These are phyloP conservation scores for Channa maculata DNA, from an alignment of 2,113 vertebrate species.

Conservation along the genomic window DNA sequence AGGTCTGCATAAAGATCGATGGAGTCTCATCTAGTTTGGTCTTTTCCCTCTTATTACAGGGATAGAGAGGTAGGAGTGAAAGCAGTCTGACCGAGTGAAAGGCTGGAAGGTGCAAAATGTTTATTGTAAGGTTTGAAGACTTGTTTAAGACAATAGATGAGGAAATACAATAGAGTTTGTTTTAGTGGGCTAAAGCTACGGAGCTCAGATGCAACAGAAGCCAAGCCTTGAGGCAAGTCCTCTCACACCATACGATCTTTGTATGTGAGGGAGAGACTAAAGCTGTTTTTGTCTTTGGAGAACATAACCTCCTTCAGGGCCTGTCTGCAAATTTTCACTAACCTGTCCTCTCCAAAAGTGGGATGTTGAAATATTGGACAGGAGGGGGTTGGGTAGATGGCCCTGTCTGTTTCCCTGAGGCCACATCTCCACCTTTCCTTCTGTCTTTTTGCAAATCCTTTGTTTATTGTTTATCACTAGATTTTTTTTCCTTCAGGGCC, in stretches of 20 bases:
- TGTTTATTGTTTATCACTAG: constrained; percentile 23
- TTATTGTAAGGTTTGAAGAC: constrained; percentile 17
- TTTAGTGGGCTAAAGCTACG: constrained; percentile 33
- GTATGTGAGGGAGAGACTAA: constrained; percentile 22
- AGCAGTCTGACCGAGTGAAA: neutral
- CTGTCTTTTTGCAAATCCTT: constrained; percentile 46
- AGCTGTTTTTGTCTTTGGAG: constrained; percentile 44
- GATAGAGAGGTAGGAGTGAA: constrained; percentile 2
- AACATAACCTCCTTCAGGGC: constrained; percentile 49
- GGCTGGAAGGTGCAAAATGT: constrained; percentile 27
- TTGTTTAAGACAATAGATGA: constrained; percentile 12
- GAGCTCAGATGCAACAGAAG: constrained; percentile 51
- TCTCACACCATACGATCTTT: constrained; percentile 13
- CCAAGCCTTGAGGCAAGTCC: constrained; percentile 48
- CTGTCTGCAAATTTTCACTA: constrained; percentile 51
- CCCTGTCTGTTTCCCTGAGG: constrained; percentile 44
- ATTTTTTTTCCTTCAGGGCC: neutral
- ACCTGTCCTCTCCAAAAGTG: constrained; percentile 19
- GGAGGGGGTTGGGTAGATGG: constrained; percentile 23
- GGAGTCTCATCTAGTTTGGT: constrained; percentile 6
- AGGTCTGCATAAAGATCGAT: constrained; percentile 13
- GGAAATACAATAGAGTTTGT: neutral
- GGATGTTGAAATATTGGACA: constrained; percentile 39
- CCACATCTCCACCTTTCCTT: constrained; percentile 46
- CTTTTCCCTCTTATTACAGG: neutral